These are phyloP conservation scores for Mythimna vitellina DNA, from an alignment of 2,888 invertebrate species.

Conservation along the genomic window DNA sequence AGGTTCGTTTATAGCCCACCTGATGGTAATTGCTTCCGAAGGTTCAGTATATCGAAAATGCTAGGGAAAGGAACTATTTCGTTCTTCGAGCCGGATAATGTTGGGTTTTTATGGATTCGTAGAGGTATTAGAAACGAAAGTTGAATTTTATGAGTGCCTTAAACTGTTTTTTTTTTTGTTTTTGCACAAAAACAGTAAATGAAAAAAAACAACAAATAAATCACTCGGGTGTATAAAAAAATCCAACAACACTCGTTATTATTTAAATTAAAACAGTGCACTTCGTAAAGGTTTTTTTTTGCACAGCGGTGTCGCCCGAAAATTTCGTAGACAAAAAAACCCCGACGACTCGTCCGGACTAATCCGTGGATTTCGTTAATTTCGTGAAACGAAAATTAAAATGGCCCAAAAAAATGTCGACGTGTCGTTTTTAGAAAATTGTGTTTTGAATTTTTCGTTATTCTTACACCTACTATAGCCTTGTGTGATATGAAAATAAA, in stretches of 20 bases:
- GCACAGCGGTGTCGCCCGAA: conserved; percentile 33
- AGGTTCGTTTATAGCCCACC: conserved; percentile 61
- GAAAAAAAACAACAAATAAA: not conserved
- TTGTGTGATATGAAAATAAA: conserved; percentile 16
- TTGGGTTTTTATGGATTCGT: not conserved
- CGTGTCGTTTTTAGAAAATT: conserved; percentile 58
- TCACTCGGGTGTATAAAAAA: not conserved
- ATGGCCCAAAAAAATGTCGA: conserved; percentile 50
- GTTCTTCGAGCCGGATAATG: conserved; percentile 10
- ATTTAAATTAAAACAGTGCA: conserved; percentile 26
- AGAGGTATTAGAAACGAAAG: not conserved
- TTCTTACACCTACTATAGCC: conserved; percentile 23
- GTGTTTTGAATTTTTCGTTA: conserved; percentile 47
- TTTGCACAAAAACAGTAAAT: not conserved
- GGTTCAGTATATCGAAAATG: conserved; percentile 23
- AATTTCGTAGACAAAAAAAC: conserved; percentile 42
- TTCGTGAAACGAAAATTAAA: conserved; percentile 62
- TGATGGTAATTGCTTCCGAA: conserved; percentile 61
- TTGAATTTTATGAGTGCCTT: not conserved
- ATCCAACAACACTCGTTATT: not conserved
- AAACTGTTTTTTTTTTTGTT: not conserved
- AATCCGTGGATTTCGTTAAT: conserved; percentile 63
- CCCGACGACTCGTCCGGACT: conserved; percentile 28
- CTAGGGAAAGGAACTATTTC: conserved; percentile 32
- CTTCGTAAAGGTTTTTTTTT: conserved; percentile 33